Base-by-base conservation (phyloP, 2,888 invertebrate species). In the Teleiodes luculella region DNA sequence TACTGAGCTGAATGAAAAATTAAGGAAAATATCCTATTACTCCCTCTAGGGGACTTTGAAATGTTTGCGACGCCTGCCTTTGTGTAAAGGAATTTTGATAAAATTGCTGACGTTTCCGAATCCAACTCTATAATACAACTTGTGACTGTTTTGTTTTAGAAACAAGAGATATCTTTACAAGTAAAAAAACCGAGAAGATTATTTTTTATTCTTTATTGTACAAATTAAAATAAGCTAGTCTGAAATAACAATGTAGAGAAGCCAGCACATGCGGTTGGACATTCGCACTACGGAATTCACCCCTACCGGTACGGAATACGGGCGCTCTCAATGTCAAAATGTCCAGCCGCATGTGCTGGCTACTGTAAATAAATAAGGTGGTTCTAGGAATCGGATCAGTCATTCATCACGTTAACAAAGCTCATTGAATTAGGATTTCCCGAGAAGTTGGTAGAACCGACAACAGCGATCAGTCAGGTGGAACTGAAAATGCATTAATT, bases 1-100 rank as follows among this genome's bases (percentile, higher is more conserved):
- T 68, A 74, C 73, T 68, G 78, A 70, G 75, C 67, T 74, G 81
- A 82, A 83, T 85, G 76, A 84, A 86, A 86, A 84, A 84, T 84
- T 83, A 79, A 78, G 78, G 74, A 69, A 78, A 79, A 80, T 76
- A 76, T 81, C 70, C 67, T 46, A 78, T 78, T 74, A 75, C 70
- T 70, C 64, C 67, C 57, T 57, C 59, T 59, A 52, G 59, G 55
- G 67, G 64, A 67, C 70, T 58, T 61, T 55, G 51, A 66, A 72
- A 68, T 68, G 67, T 68, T 60, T 63, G 16, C 16, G 36, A 55
- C 48, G 43, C 16, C 13, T 36, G 30, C 11, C 8, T 20, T 30
- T 45, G 28, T 24, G 37, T 24, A 13, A 28, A 24, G 49, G 37
- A 36, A 36, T 37, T 49, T 37, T 37, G 49, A 51, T 31, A 41